A percentile compares a stretch with the other conserved stretches of the same genome.
Evolutionary conservation across 2,113 vertebrate genomes (phyloP).

Genomic region (Tichodroma muraria): DNA sequence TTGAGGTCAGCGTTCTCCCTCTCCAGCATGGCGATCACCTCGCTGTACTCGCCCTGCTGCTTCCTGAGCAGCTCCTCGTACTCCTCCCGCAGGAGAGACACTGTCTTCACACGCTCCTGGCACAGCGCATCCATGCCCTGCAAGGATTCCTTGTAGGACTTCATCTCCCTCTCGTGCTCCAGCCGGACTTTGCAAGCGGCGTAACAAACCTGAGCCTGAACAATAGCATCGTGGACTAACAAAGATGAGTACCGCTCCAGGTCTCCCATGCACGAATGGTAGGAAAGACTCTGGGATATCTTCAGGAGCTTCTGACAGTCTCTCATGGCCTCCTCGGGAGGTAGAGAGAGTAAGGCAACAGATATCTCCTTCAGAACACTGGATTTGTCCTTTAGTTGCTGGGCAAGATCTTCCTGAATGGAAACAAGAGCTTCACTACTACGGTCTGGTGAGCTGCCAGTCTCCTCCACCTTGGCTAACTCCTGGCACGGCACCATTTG

Average conservation of each 20-base stretch:
- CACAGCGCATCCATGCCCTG: slow-evolving; percentile 74
- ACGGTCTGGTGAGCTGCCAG: slow-evolving; percentile 10
- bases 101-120: slow-evolving; percentile 74
- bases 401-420: slow-evolving; percentile 78
- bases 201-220: slow-evolving; percentile 90
- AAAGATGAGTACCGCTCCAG: slow-evolving; percentile 74
- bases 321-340: slow-evolving; percentile 49
- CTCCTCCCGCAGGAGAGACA: slow-evolving; percentile 74
- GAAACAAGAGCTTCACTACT: slow-evolving; percentile 69
- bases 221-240: slow-evolving; percentile 85
- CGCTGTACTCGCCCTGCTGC: slow-evolving; percentile 76
- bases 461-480: slow-evolving; percentile 67
- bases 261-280: slow-evolving; percentile 55
- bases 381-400: slow-evolving; percentile 85
- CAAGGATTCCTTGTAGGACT: slow-evolving; percentile 75
- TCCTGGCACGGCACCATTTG: slow-evolving; percentile 71
- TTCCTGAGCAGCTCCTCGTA: slow-evolving; percentile 81
- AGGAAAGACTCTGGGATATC: slow-evolving; percentile 70
- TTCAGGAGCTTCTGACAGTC: slow-evolving; percentile 74
- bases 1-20: slow-evolving; percentile 81
- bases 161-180: slow-evolving; percentile 78
- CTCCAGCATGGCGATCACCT: slow-evolving; percentile 72
- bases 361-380: slow-evolving; percentile 77
- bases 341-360: slow-evolving; percentile 74
- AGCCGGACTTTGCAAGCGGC: slow-evolving; percentile 81